Evolutionary conservation across 2,113 vertebrate species (phyloP), one percentile per base, ranked within the genome.

Genomic region (Salvator merianae): DNA sequence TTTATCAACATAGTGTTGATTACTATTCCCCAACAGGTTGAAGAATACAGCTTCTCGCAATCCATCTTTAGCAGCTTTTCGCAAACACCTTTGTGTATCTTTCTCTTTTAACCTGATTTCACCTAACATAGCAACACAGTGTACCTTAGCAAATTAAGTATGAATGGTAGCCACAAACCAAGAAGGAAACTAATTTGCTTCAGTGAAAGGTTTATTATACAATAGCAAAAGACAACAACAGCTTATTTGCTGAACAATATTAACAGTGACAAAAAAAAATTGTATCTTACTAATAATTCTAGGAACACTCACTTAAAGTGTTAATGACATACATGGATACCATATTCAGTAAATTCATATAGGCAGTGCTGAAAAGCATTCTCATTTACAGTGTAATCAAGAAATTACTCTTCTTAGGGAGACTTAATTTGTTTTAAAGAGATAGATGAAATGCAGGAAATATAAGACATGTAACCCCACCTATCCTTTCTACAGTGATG

Each of bases 311-410:
- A 80, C 87, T 89, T 86, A 40, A 85, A 90, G 53, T 83, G 88
- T 92, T 91, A n/a, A 91, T 89, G 90, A 86, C 87, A 83, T 81
- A 88, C 87, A 78, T 88, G 26, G 78, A 86, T 90, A 92, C 43
- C 72, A 89, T 89, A 89, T 75, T 84, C 91, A 93, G 90, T 77
- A 92, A 62, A 77, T 38, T 78, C 63, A 84, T 85, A 91, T 80
- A 83, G 89, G 86, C 88, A 90, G 86, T 90, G 76, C 79, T 91
- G 81, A 93, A 91, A 93, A 93, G 84, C 91, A 28, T n/a, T 87
- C 43, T 88, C 86, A 85, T 90, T 93, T 92, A 88, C 55, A 90
- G 72, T 84, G 22, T 82, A 91, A 87, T 71, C 2, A 77, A 43
- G 8, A 89, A 63, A 77, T 78, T 2, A 63, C 4, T 70, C 28